Evolutionary conservation across 2,888 invertebrate species (phyloP), one percentile per base, ranked within the genome.

Genomic region (Sussaba pulchella): DNA sequence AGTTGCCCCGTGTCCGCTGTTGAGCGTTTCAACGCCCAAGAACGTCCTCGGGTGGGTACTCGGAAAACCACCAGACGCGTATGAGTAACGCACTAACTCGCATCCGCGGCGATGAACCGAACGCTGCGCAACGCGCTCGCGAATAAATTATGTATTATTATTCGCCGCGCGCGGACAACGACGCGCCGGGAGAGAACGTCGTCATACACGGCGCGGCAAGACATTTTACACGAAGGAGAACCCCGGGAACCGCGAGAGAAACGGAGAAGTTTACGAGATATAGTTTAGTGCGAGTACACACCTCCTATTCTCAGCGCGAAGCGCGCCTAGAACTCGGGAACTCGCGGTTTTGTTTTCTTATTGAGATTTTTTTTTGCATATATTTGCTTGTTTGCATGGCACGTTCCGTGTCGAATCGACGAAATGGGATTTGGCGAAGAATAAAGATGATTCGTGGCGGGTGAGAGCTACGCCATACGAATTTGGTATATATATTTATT

Each of bases 121-220:
- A 39, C n/a, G n/a, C 61, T 69, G 26, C 24, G 63, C 43, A 78
- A 73, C 43, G 61, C 52, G 61, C 41, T 31, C 50, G 52, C 57
- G 50, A 47, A 77, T 79, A 76, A 82, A 82, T 82, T 76, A 73
- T 69, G 76, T 69, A 76, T 78, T 76, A 78, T 78, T 79, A 76
- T 63, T 66, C 61, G 57, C 59, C 26, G 10, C 10, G 31, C 36
- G 70, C 45, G 52, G 39, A 63, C 24, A 17, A n/a, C 45, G 47
- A n/a, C 54, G 26, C 36, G 39, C 54, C 39, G 39, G 10, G 61
- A 14, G 43, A 57, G 63, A 26, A 17, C 50, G 57, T n/a, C n/a
- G n/a, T 79, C 57, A 47, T 79, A 57, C 69, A 61, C 43, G 50
- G 19, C 50, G 57, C 43, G 5, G 64, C 43, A 1, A 61, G 50